Base-by-base conservation (phyloP, 2,113 vertebrate species). In the Geococcyx californianus region DNA sequence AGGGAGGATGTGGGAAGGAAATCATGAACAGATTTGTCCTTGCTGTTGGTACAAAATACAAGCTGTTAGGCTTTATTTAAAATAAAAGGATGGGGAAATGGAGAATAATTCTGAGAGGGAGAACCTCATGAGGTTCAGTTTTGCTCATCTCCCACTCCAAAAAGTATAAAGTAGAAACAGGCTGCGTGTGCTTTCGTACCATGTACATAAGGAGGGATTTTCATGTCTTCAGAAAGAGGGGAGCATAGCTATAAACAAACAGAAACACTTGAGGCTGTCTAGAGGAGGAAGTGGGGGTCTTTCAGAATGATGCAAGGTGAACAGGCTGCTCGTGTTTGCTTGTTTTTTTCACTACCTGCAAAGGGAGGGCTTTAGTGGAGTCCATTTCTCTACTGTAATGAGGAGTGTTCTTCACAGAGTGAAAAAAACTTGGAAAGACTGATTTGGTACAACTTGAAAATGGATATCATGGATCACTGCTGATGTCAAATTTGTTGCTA, bases 21-120 rank as follows among this genome's bases (percentile, higher is more conserved):
- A 87, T 86, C n/a, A 73, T 60, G 89, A 79, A 73, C 93, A 94
- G 87, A 84, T 91, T 95, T 91, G 73, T 94, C 72, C 40, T 52
- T 73, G 4, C 15, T 91, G 84, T 94, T 97, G 93, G 80, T 92
- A 94, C 74, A 93, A 94, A 94, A 84, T 82, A 89, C 91, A 94
- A 91, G 91, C 93, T 95, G 93, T 96, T 95, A 68, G 69, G 74
- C 66, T 91, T 52, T 81, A 45, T 91, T 95, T 94, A 66, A 95
- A 94, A 84, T 89, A 87, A 92, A 94, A 83, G 75, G 83, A 68
- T 73, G 69, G 49, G 45, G 66, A 91, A 87, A 72, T 40, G 60
- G 89, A 89, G 86, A 75, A 54, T 70, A 80, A 70, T 84, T 92
- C 77, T 2, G 19, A 92, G 81, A 78, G 54, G 44, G 47, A 63